These are phyloP conservation scores for Sinocyclocheilus grahami DNA, from an alignment of 2,113 vertebrate genomes.

Conservation along the genomic window DNA sequence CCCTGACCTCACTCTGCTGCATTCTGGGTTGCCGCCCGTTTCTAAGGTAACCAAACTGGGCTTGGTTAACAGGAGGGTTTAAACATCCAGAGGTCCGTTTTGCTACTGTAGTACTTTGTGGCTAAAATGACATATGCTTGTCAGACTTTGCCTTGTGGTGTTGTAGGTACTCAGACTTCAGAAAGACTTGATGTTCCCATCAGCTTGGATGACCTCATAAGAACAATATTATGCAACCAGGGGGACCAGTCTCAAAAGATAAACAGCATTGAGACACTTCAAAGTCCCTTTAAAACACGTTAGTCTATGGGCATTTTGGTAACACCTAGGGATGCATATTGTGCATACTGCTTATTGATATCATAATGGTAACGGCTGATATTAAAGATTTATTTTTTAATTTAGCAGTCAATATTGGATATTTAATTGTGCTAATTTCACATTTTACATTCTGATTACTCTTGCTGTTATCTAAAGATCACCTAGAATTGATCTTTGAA, in stretches of 20 bases:
- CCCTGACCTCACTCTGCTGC: constrained; percentile 67
- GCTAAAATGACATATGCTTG: constrained; percentile 28
- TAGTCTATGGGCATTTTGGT: neutral
- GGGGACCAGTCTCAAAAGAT: neutral
- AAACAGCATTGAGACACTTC: neutral
- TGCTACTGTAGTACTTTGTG: constrained; percentile 5
- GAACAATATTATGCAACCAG: neutral
- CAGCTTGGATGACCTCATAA: constrained; percentile 6
- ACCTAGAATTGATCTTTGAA: neutral
- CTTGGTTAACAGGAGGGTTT: constrained; percentile 57
- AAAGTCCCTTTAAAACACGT: neutral
- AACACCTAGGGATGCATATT: neutral
- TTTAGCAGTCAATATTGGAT: neutral
- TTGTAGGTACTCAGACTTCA: constrained; percentile 28
- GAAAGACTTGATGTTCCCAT: constrained; percentile 10
- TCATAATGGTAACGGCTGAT: neutral
- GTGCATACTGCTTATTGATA: neutral
- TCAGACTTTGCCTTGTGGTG: constrained; percentile 25
- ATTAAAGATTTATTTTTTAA: neutral
- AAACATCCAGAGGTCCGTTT: constrained; percentile 49
- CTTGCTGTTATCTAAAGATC: neutral
- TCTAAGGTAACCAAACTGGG: constrained; percentile 55
- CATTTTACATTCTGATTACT: neutral
- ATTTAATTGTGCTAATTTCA: neutral
- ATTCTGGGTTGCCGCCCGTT: constrained; percentile 58